A percentile compares a stretch with the other conserved stretches of the same genome.
These are phyloP conservation scores for Rotaria socialis DNA, from an alignment of 2,888 invertebrate species.

Conservation along the genomic window DNA sequence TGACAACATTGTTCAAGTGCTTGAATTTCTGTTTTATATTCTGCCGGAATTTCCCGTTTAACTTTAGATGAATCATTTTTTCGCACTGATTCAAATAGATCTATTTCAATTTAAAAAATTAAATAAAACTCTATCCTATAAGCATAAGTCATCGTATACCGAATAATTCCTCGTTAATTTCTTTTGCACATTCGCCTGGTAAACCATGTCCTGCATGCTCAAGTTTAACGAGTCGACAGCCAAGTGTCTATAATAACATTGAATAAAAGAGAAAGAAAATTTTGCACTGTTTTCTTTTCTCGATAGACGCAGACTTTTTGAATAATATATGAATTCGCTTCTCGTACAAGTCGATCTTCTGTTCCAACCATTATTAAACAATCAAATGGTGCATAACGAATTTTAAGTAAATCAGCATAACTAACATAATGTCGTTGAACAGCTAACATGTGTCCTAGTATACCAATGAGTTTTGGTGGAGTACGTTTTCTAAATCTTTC, in stretches of 20 bases:
- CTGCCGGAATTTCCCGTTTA: neutral
- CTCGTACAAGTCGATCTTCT: constrained; percentile 33
- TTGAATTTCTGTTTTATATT: neutral
- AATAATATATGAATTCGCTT: neutral
- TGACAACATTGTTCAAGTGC: constrained; percentile 18
- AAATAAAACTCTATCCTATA: too few species aligned
- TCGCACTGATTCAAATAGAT: neutral
- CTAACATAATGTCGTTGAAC: constrained; percentile 30
- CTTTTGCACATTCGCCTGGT: constrained; percentile 5
- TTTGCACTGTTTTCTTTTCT: too few species aligned
- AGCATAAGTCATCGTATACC: neutral
- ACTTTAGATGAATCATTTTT: neutral
- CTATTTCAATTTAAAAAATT: neutral
- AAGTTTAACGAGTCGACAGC: neutral
- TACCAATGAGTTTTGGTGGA: neutral
- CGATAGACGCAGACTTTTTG: neutral
- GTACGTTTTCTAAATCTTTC: neutral
- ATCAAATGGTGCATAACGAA: constrained; percentile 2
- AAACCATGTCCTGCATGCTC: constrained; percentile 8
- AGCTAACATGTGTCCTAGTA: neutral
- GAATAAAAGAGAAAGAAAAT: neutral
- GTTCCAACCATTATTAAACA: constrained; percentile 36
- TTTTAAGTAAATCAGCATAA: constrained; percentile 30
- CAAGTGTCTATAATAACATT: neutral
- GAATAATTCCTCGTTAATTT: neutral